Conservation (phyloP, 1,140 invertebrate genomes). For the Eubasilissa regina region DNA sequence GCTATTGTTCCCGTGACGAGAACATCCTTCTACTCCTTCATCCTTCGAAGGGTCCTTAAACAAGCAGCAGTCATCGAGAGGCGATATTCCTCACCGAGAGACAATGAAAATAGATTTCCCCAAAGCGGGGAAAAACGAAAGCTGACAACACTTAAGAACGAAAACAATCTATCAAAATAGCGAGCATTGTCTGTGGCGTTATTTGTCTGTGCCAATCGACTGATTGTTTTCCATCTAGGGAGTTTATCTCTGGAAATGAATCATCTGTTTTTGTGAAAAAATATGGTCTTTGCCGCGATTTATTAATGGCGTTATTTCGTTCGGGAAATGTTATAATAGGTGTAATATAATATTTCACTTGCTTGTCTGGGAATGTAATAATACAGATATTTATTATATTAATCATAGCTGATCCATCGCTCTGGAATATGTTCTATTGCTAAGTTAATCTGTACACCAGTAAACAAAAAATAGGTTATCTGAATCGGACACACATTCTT, state of each 20-base stretch:
- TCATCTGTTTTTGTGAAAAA: neutral
- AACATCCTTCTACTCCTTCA: neutral
- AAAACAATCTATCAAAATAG: slow-evolving; percentile 21
- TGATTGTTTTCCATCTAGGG: slow-evolving; percentile 8
- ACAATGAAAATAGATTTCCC: slow-evolving; percentile 25
- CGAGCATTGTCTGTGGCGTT: neutral
- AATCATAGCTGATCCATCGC: no score
- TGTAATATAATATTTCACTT: no score
- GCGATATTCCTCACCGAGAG: neutral
- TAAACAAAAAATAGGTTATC: no score
- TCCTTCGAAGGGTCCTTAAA: neutral
- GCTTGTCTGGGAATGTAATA: no score
- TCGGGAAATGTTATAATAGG: no score
- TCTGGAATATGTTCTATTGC: no score
- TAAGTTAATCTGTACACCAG: no score
- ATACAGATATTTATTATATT: no score
- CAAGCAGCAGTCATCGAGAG: slow-evolving; percentile 17
- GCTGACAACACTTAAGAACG: slow-evolving; percentile 7
- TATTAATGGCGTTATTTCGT: no score
- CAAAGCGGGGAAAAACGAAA: neutral
- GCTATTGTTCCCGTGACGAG: slow-evolving; percentile 9
- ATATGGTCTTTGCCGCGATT: no score
- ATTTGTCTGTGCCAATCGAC: neutral
- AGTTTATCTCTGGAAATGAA: neutral
- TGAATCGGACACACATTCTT: no score